Evolutionary conservation across 2,797 vertebrate species (phyloP).

Genomic region (Hafferia zeledoni): DNA sequence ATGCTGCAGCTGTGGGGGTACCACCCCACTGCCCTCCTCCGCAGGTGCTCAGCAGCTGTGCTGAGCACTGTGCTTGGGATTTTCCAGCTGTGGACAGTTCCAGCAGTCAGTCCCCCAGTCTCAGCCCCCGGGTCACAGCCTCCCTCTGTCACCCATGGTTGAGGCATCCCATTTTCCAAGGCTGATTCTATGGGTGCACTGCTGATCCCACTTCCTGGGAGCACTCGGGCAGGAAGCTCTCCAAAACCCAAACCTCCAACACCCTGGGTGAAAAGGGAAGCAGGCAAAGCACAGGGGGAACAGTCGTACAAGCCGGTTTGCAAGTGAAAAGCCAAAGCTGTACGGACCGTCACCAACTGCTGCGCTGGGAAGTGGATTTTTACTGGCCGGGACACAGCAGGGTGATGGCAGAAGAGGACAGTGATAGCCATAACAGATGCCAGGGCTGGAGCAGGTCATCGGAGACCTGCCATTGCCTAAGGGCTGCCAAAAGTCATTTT

Average conservation of each 20-base stretch:
- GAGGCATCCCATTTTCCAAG: accelerated
- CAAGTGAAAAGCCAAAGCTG: not conserved
- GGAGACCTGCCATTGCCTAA: not conserved
- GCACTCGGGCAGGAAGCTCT: accelerated
- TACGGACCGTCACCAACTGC: accelerated
- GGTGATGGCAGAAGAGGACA: not conserved
- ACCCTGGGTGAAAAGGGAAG: not conserved
- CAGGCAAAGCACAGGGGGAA: not conserved
- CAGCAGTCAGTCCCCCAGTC: not conserved
- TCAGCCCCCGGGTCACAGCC: not conserved
- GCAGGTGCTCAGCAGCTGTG: accelerated
- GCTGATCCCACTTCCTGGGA: not conserved
- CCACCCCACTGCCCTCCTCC: not conserved
- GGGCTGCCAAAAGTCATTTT: constrained; percentile 5
- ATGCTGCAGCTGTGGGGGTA: not conserved
- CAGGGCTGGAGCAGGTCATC: not conserved
- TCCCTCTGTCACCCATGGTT: not conserved
- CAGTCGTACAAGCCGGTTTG: accelerated
- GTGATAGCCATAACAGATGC: not conserved
- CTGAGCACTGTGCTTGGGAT: accelerated
- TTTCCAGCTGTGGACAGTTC: not conserved
- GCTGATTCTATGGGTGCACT: accelerated
- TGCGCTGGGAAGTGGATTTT: not conserved
- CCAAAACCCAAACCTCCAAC: accelerated
- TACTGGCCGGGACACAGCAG: not conserved